Base-by-base conservation (phyloP, 2,888 invertebrate genomes). In the Patella depressa region DNA sequence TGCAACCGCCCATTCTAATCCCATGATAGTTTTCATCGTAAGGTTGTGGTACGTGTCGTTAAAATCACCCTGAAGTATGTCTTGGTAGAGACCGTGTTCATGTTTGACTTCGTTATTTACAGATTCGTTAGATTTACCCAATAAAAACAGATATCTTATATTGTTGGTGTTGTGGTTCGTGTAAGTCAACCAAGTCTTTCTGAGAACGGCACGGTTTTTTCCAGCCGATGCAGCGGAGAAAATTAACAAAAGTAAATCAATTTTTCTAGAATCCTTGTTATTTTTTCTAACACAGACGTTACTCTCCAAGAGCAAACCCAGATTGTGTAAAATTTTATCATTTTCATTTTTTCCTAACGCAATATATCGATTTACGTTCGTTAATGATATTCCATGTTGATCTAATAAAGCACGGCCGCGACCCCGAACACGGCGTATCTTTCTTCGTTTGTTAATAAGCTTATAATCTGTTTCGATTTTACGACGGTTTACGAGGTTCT, bases 11-110 rank as follows among this genome's bases (percentile, higher is more conserved):
- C 76, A 76, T 34, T 59, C 74, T 9, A 76, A 45, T 12, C 74
- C 79, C 59, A 72, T 70, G n/a, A 76, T 65, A 7, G 74, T 76
- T 45, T 79, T 79, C 29, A 70, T 17, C 12, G 78, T 78, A 15
- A 73, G 73, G 29, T 75, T 75, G 2, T 19, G 19, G 54, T 71
- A 76, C 4, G 71, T 24, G 55, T 78, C 78, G 15, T 24, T 24
- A 24, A 73, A 72, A 14, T 45, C 71, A 19, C 55, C 76, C 71
- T 75, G 73, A 54, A 78, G 59, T 11, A 78, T 53, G 76, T 78
- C 78, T 69, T 11, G 9, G 75, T 65, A 24, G 65, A 65, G 19
- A 12, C 24, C 3, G 12, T 11, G 12, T 24, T 65, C 65, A 19
- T 14, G 11, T 65, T 65, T 19, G 3, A 24, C 7, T 65, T 65